A percentile compares a stretch with the other conserved stretches of the same genome.
Evolutionary conservation across 2,888 invertebrate genomes (phyloP).

Genomic region (Eristalis intricaria): DNA sequence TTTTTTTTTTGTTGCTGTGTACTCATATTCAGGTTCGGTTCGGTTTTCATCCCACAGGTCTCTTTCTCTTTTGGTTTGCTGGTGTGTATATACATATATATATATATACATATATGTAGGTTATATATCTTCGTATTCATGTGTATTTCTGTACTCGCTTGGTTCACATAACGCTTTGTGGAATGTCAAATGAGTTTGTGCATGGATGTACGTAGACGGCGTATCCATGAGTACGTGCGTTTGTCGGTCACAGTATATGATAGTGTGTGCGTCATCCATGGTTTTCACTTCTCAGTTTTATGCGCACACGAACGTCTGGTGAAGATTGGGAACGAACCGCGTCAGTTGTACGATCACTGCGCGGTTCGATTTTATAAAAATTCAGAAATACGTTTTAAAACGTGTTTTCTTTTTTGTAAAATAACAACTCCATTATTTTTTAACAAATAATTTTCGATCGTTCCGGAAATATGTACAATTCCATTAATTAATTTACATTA

Average conservation of each 20-base stretch:
- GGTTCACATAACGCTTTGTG: constrained; percentile 70
- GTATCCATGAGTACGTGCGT: not conserved
- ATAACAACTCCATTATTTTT: not conserved
- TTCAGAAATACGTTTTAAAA: constrained; percentile 29
- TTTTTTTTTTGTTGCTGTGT: constrained; percentile 48
- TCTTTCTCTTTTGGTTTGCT: constrained; percentile 66
- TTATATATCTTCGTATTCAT: constrained; percentile 46
- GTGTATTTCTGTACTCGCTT: constrained; percentile 21
- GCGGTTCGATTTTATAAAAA: constrained; percentile 13
- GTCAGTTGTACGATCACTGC: not conserved
- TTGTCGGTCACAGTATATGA: constrained; percentile 3
- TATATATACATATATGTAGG: constrained; percentile 67
- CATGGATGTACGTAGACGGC: constrained; percentile 17
- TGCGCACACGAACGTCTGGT: constrained; percentile 29
- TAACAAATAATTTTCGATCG: too few species aligned
- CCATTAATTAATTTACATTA: too few species aligned
- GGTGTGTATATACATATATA: constrained; percentile 37
- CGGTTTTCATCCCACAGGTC: constrained; percentile 72
- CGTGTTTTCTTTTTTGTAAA: constrained; percentile 50
- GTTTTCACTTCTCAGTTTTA: constrained; percentile 69
- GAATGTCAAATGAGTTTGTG: constrained; percentile 63
- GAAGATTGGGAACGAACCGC: not conserved
- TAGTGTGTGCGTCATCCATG: constrained; percentile 13
- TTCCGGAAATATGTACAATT: too few species aligned
- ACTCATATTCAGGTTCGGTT: constrained; percentile 53